These are phyloP conservation scores for Monoplex corrugatus DNA, from an alignment of 2,888 invertebrate species.

Conservation along the genomic window DNA sequence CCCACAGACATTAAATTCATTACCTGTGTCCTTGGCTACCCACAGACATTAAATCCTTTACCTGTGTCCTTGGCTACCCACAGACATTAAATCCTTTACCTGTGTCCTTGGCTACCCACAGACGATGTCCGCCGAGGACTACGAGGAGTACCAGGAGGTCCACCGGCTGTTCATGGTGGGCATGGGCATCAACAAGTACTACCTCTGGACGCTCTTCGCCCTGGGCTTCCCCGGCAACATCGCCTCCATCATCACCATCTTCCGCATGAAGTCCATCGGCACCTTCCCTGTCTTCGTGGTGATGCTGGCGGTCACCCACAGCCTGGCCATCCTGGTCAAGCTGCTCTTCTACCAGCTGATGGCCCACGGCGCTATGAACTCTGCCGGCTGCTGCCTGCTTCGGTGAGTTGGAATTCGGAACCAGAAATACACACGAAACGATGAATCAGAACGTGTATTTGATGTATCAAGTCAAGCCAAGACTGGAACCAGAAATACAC, in stretches of 20 bases:
- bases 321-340: slow-evolving; percentile 64
- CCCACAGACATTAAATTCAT: not conserved
- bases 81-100: not conserved
- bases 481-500: too few relatives aligned
- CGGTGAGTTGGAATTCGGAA: too few relatives aligned
- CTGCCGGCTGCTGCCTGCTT: slow-evolving; percentile 58
- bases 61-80: not conserved
- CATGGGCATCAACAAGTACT: slow-evolving; percentile 64
- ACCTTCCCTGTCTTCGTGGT: slow-evolving; percentile 69
- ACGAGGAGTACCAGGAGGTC: not conserved
- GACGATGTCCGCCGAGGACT: not conserved
- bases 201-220: slow-evolving; percentile 64
- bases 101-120: not conserved
- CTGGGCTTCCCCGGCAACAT: slow-evolving; percentile 70
- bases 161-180: not conserved
- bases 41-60: too few relatives aligned
- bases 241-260: slow-evolving; percentile 67
- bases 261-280: slow-evolving; percentile 64
- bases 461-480: too few relatives aligned
- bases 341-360: slow-evolving; percentile 64
- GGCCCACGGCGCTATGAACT: slow-evolving; percentile 58
- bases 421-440: too few relatives aligned
- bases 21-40: too few relatives aligned
- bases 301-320: slow-evolving; percentile 69
- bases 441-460: too few relatives aligned